These are phyloP conservation scores for Leptestheria dahalacensis DNA, from an alignment of 1,140 invertebrate species.

Conservation along the genomic window DNA sequence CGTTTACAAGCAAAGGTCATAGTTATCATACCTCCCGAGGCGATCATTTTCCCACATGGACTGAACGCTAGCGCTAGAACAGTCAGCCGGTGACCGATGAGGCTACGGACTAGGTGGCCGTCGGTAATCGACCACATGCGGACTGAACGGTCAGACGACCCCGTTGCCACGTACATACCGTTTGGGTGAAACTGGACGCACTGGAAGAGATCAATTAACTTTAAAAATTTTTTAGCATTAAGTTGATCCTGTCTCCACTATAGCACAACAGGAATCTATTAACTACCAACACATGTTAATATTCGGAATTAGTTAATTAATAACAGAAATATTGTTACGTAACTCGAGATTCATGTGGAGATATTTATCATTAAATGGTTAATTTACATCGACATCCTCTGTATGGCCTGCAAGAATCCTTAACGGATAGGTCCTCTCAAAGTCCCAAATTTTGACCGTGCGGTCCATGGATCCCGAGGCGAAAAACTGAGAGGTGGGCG, in stretches of 20 bases:
- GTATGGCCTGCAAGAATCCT: slow-evolving; percentile 68
- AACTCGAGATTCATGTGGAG: no score
- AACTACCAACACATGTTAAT: no score
- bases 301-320: no score
- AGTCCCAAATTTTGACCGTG: slow-evolving; percentile 70
- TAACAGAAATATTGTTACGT: no score
- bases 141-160: slow-evolving; percentile 57
- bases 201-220: slow-evolving; percentile 29
- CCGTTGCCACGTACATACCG: slow-evolving; percentile 59
- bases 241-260: no score
- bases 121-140: slow-evolving; percentile 53
- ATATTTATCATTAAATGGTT: slow-evolving; percentile 1
- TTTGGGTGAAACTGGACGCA: slow-evolving; percentile 69
- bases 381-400: slow-evolving; percentile 58
- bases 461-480: slow-evolving; percentile 68
- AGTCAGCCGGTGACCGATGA: slow-evolving; percentile 41
- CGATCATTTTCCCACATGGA: slow-evolving; percentile 49
- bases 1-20: slow-evolving; percentile 4
- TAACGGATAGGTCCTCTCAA: slow-evolving; percentile 59
- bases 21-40: slow-evolving; percentile 45
- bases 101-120: slow-evolving; percentile 40
- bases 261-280: no score
- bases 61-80: slow-evolving; percentile 48
- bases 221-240: no score
- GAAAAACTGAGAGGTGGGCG: slow-evolving; percentile 52